Evolutionary conservation across 2,797 vertebrate species (phyloP).

Genomic region (Serranus cabrilla): DNA sequence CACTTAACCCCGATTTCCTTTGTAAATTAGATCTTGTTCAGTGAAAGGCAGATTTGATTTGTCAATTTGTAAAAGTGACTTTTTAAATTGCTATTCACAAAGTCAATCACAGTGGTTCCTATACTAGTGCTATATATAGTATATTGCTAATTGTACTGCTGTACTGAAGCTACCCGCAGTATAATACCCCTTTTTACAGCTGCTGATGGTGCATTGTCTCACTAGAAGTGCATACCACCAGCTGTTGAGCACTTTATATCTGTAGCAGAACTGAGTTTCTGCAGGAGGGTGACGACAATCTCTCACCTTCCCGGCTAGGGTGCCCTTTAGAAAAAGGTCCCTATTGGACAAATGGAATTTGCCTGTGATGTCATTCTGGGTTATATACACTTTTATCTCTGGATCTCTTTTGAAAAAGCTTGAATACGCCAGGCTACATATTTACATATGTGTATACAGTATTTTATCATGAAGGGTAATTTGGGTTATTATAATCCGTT

Average conservation of each 20-base stretch:
- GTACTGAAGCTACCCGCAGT: neutral
- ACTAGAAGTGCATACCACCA: neutral
- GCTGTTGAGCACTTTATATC: neutral
- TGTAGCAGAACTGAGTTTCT: neutral
- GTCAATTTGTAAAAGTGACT: neutral
- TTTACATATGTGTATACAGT: no score
- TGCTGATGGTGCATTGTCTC: neutral
- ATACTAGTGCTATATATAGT: no score
- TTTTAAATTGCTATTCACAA: neutral
- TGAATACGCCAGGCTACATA: neutral
- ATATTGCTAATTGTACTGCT: neutral
- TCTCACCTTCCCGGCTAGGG: slow-evolving; percentile 6
- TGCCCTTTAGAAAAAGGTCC: slow-evolving; percentile 27
- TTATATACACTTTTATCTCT: neutral
- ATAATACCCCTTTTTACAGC: neutral
- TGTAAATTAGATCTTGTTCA: neutral
- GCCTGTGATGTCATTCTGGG: slow-evolving; percentile 1
- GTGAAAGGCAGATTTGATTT: neutral
- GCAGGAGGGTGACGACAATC: neutral
- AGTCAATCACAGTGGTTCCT: neutral
- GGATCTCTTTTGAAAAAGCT: slow-evolving; percentile 1
- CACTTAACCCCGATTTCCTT: neutral
- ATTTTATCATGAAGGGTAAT: neutral
- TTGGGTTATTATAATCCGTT: no score
- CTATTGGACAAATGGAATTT: slow-evolving; percentile 1